Base-by-base conservation (phyloP, 2,888 invertebrate species). In the Tipula unca region DNA sequence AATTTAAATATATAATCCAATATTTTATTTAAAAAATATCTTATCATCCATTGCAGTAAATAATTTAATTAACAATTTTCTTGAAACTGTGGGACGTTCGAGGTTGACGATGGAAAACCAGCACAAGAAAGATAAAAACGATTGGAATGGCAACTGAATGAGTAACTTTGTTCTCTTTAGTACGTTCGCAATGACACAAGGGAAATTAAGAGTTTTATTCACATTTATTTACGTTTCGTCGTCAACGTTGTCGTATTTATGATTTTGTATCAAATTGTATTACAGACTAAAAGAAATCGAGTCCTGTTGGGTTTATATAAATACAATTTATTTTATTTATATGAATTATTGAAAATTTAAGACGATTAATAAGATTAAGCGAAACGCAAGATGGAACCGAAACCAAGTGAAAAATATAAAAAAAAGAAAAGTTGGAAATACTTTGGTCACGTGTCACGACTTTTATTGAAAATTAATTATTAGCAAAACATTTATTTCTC, bases 291-390 rank as follows among this genome's bases (percentile, higher is more conserved):
- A 69, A 25, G 69, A 25, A 25, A 69, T 69, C 25, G 69, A 69
- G 69, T 69, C 69, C 25, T 69, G 69, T 69, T 69, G 69, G 69
- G 25, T 69, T 25, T 69, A 10, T 69, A 25, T 69, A 69, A 25
- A 69, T 69, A 25, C 10, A 69, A 69, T 69, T 25, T 69, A 69
- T 69, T 25, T 69, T 25, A 69, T 25, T 69, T 69, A 13, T 25
- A 69, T 69, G 69, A 69, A 69, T 69, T 69, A 69, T 69, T 69
- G 69, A 69, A 69, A 69, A 69, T 69, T 69, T 69, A 69, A 69
- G 69, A 69, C 20, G 69, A 69, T 69, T 69, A 69, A 69, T 69
- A 25, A 69, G 69, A 69, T 69, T 69, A 69, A 69, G 69, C 25
- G 3, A 69, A 69, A 20, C 25, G 25, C 25, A 25, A 25, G 25